These are phyloP conservation scores for Manis javanica DNA, from an alignment of 2,797 vertebrate species.

Conservation along the genomic window DNA sequence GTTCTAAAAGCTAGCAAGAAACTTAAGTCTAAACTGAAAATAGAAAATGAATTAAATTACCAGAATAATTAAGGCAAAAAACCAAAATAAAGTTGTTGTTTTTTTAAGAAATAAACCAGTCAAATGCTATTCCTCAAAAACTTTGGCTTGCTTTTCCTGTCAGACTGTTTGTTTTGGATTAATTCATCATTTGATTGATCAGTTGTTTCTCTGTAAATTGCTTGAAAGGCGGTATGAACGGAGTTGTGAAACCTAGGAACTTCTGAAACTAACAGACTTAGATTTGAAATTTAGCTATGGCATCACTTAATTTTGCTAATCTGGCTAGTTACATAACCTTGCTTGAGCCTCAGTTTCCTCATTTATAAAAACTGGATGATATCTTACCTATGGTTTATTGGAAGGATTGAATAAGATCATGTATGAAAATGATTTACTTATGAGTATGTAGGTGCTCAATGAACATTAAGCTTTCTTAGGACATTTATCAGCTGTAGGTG, in stretches of 20 bases:
- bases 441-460: neutral
- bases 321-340: neutral
- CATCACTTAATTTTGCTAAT: neutral
- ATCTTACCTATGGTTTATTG: neutral
- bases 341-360: neutral
- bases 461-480: neutral
- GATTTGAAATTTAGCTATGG: neutral
- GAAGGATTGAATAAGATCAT: neutral
- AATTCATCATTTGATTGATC: neutral
- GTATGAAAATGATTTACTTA: neutral
- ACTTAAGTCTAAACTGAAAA: constrained; percentile 9
- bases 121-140: neutral
- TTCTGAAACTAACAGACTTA: neutral
- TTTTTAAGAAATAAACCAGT: neutral
- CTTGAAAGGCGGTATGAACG: neutral
- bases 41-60: constrained; percentile 42
- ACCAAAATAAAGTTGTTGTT: constrained; percentile 5
- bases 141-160: constrained; percentile 2
- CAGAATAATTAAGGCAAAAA: constrained; percentile 26
- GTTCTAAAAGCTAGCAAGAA: constrained; percentile 15
- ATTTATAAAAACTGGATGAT: constrained; percentile 28
- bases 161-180: constrained; percentile 1
- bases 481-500: neutral
- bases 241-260: neutral
- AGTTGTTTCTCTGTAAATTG: neutral